A percentile compares a stretch with the other conserved stretches of the same genome.
Evolutionary conservation across 37 sponge, comb jelly and placozoan species (phyloP).

Genomic region (Theonella swinhoei): DNA sequence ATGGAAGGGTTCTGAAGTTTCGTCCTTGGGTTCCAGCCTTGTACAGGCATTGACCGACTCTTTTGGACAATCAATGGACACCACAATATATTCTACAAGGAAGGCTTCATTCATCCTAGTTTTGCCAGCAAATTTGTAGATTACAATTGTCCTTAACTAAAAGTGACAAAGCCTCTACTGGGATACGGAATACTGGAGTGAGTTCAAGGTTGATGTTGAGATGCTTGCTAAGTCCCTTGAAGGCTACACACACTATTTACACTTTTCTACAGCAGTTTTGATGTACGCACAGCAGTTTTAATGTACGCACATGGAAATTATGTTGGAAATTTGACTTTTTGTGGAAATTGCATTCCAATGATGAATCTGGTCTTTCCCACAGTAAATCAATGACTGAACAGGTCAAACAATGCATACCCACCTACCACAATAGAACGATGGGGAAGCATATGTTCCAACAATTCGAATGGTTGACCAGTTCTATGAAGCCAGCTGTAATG

Average conservation of each 20-base stretch:
- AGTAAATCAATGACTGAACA: slow-evolving; percentile 21
- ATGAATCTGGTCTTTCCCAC: no score
- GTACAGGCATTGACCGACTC: background rate
- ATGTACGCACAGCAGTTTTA: no score
- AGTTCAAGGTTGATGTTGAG: slow-evolving; percentile 3
- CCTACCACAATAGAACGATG: slow-evolving; percentile 40
- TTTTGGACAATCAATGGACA: slow-evolving; percentile 15
- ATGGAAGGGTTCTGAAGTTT: no score
- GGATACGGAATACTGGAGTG: no score
- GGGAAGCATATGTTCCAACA: slow-evolving; percentile 20
- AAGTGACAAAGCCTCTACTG: background rate
- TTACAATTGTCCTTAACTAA: slow-evolving; percentile 36
- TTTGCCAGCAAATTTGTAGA: background rate
- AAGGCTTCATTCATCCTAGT: background rate
- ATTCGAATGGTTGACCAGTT: slow-evolving; percentile 16
- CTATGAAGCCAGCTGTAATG: slow-evolving; percentile 34
- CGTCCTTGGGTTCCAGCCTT: no score
- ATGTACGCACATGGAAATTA: slow-evolving; percentile 33
- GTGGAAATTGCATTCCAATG: slow-evolving; percentile 27
- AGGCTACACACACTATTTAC: background rate
- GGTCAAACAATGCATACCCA: slow-evolving; percentile 20
- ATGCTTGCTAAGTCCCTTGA: background rate
- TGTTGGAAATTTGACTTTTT: slow-evolving; percentile 38
- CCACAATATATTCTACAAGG: slow-evolving; percentile 4
- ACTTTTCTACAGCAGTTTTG: slow-evolving; percentile 10